A percentile compares a stretch with the other conserved stretches of the same genome.
Conservation (phyloP, 2,113 vertebrate species). For the Anguilla japonica region DNA sequence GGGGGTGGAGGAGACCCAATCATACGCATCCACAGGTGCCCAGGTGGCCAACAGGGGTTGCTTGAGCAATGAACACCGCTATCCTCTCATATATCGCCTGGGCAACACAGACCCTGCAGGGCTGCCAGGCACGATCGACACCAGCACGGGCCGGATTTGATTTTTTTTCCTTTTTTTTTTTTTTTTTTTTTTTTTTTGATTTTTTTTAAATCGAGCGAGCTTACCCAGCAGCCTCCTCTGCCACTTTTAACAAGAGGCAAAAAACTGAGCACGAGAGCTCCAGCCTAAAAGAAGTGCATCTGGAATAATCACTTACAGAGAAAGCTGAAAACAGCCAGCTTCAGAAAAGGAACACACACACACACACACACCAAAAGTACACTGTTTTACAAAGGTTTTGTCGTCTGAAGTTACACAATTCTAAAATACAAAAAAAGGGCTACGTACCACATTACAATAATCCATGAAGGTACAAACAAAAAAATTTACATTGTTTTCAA, state of each 20-base stretch:
- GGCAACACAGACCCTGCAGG: no score
- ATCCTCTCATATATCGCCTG: no score
- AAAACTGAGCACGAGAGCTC: background rate
- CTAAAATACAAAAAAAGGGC: conserved; percentile 64
- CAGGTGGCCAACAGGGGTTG: no score
- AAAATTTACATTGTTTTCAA: conserved; percentile 67
- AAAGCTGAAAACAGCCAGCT: conserved; percentile 79
- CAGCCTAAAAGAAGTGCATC: conserved; percentile 77
- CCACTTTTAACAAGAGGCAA: background rate
- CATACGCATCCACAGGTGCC: no score
- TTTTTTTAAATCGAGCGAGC: no score
- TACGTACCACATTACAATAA: conserved; percentile 44
- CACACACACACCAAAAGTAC: conserved; percentile 43
- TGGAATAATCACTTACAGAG: conserved; percentile 80
- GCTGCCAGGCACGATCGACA: no score
- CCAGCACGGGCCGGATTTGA: no score
- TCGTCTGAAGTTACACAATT: conserved; percentile 78
- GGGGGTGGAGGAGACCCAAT: no score
- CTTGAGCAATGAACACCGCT: no score
- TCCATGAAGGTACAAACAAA: conserved; percentile 52
- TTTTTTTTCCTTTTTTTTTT: no score
- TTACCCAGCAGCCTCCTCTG: background rate
- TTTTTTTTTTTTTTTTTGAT: no score
- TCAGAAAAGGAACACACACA: conserved; percentile 66
- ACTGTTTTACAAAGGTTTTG: conserved; percentile 67